phyloP scores from a whole-genome alignment of 2,888 invertebrate genomes.

The Pollenia angustigena region DNA sequence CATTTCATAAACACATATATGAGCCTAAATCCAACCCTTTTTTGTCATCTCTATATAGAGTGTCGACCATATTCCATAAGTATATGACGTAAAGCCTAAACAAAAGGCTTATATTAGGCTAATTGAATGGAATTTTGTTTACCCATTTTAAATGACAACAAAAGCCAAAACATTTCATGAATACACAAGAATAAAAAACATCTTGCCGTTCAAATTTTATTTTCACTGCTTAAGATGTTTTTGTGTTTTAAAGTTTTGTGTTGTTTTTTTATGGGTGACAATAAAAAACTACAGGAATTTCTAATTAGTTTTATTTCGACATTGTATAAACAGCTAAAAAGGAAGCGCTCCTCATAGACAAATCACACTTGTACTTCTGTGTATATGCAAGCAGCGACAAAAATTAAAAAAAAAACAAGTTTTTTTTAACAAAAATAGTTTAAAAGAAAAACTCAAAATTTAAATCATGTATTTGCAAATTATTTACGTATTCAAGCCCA shows the following conservation, averaged over 20 bases:
- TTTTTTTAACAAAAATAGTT: constrained; percentile 2
- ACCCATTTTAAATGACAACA: constrained; percentile 10
- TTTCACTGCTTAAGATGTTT: constrained; percentile 7
- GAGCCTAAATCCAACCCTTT: too few relatives aligned
- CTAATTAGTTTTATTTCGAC: constrained; percentile 57
- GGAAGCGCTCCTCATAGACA: neutral
- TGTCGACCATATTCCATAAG: neutral
- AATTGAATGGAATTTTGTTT: constrained; percentile 18
- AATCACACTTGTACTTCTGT: neutral
- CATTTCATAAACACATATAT: too few relatives aligned
- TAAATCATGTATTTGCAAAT: constrained; percentile 58
- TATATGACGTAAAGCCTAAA: too few relatives aligned
- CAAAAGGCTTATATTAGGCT: neutral
- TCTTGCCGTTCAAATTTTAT: neutral
- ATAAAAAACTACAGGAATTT: constrained; percentile 40
- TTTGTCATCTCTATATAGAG: neutral
- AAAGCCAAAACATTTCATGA: constrained; percentile 11
- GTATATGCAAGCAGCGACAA: neutral
- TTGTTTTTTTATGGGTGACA: constrained; percentile 6
- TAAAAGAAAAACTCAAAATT: constrained; percentile 30
- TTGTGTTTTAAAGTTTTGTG: neutral
- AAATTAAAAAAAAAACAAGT: constrained; percentile 2
- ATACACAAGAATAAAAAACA: neutral
- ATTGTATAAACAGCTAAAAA: neutral
- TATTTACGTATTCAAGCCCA: constrained; percentile 50